Evolutionary conservation across 1,140 invertebrate species (phyloP), one percentile per base, ranked within the genome.

Genomic region (Macrobrachium nipponense): DNA sequence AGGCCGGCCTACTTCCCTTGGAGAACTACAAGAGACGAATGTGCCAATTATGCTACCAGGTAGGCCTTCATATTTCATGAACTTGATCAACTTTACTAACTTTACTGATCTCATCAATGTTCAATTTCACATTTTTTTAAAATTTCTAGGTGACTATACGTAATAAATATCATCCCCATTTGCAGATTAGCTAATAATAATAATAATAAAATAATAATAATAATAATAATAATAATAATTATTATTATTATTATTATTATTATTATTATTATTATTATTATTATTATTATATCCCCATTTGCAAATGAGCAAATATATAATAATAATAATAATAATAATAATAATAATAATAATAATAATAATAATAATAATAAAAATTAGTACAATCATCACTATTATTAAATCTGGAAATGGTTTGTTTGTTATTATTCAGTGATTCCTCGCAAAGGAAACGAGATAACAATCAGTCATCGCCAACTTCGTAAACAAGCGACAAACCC

Each of bases 1-100:
- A 72, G 87, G 5, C 87, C 84, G 2, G 58, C 87, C 2, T 87
- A 86, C 68, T 88, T 78, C 79, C 87, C 87, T 20, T 88, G 87
- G 87, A 36, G 75, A 23, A 82, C 80, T 17, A 83, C 82, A 3
- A 86, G 36, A 5, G 87, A 88, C 59, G 84, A 86, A 62, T 88
- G 87, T 73, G 72, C 84, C 62, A 88, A 88, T 72, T 88, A 73
- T 62, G 80, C 87, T 44, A 86, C 86, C 80, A 88, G 87, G 87
- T 88, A 75, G 77, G 82, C 5, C n/a, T n/a, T n/a, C n/a, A n/a
- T n/a, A n/a, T n/a, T n/a, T n/a, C n/a, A n/a, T n/a, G n/a, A n/a
- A n/a, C n/a, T n/a, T n/a, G n/a, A n/a, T n/a, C n/a, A n/a, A n/a
- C 27, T 51, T 51, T 51, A 10, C 5, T 3, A 51, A 10, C 51